A percentile compares a stretch with the other conserved stretches of the same genome.
These are phyloP conservation scores for Pteruthius melanotis DNA, from an alignment of 2,113 vertebrate species.

Conservation along the genomic window DNA sequence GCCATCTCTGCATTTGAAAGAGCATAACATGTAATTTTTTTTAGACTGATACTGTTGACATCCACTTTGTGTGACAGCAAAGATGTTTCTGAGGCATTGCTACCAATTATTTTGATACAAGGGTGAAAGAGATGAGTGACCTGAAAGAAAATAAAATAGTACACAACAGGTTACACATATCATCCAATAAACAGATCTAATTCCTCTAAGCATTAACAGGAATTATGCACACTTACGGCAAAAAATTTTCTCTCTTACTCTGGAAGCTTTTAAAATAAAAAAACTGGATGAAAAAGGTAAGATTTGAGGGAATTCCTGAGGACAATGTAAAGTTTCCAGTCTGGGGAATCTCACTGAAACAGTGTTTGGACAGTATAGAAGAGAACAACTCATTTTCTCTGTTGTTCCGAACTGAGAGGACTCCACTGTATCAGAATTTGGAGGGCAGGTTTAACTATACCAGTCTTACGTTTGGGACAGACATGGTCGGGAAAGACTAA, in stretches of 20 bases:
- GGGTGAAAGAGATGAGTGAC: not conserved
- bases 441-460: not conserved
- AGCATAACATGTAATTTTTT: not conserved
- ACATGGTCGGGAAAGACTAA: not conserved
- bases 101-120: constrained; percentile 7
- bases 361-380: not conserved
- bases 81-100: not conserved
- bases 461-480: not conserved
- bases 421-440: not conserved
- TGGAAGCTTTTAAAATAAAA: not conserved
- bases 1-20: constrained; percentile 4
- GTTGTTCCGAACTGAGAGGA: not conserved
- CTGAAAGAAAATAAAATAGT: not conserved
- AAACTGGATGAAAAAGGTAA: not conserved
- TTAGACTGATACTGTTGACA: not conserved
- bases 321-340: not conserved
- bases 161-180: not conserved
- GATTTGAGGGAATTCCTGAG: not conserved
- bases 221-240: not conserved
- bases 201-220: not conserved
- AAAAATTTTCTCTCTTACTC: not conserved
- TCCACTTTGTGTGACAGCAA: not conserved
- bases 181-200: not conserved
- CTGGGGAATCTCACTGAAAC: not conserved
- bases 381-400: not conserved